phyloP scores from a whole-genome alignment of 2,113 vertebrate species.

The Drymodes brunneopygia region DNA sequence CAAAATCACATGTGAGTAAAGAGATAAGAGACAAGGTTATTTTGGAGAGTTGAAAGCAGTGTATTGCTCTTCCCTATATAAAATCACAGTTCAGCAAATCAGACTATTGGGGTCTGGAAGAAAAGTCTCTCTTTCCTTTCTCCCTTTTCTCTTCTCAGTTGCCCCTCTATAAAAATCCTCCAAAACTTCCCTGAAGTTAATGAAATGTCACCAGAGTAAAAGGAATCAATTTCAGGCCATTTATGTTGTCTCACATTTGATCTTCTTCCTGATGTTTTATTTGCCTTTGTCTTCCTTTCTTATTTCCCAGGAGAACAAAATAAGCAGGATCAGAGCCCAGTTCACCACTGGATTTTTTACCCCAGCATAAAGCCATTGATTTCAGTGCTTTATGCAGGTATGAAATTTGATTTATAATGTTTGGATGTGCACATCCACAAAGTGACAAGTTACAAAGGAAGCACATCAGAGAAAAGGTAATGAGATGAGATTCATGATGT shows the following conservation, averaged over 20 bases:
- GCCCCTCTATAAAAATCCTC: not conserved
- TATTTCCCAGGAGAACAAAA: conserved; percentile 29
- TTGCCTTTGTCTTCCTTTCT: conserved; percentile 26
- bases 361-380: not conserved
- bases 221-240: conserved; percentile 46
- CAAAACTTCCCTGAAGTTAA: conserved; percentile 42
- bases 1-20: not conserved
- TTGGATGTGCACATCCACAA: not conserved
- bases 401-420: not conserved
- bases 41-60: not conserved
- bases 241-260: conserved; percentile 52
- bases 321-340: not conserved
- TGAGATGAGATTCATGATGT: not conserved
- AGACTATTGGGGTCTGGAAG: not conserved
- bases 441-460: not conserved
- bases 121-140: not conserved
- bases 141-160: not conserved
- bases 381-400: not conserved
- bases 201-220: conserved; percentile 52
- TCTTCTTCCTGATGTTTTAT: conserved; percentile 30
- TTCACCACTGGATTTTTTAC: not conserved
- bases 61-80: not conserved
- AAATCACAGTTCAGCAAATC: conserved; percentile 14
- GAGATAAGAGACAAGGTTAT: not conserved
- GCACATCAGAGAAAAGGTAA: not conserved